Base-by-base conservation (phyloP, 2,113 vertebrate species). In the Bos indicus region DNA sequence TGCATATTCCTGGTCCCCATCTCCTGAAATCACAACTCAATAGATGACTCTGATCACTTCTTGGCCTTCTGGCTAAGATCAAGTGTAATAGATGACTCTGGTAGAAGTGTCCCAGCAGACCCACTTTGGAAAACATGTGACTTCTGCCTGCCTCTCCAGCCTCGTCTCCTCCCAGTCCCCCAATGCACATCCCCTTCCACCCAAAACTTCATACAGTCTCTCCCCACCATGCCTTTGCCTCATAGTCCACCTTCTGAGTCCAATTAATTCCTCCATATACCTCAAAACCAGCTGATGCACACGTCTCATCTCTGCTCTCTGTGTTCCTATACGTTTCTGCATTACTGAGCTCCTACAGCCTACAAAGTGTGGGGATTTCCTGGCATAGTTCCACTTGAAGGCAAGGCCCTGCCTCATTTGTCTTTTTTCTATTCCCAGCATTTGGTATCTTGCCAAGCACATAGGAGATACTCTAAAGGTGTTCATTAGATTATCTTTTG, bases 101-200 rank as follows among this genome's bases (percentile, higher is more conserved):
- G 9, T 57, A 21, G 40, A 91, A 59, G 15, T n/a, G 25, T 26
- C 4, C 80, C 36, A 43, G 1, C 26, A 85, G 60, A 56, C 33
- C 15, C 36, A 21, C 28, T 64, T 57, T 77, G 54, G 21, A 93
- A 95, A 95, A 59, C 33, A 12, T 25, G 23, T 16, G 8, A 8
- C 74, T 60, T 84, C 48, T 56, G 21, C 26, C 64, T 56, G 11
- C 25, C 16, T 51, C 11, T 54, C 23, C 30, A 67, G 51, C 10
- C 7, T 82, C 0, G 0, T 51, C 52, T 30, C n/a, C 77, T 62
- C 25, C n/a, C 40, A 30, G 28, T 11, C 12, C 0, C 54, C 78
- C 8, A 19, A 0, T 4, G 26, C 7, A 21, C 25, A 46, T 14
- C 28, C 23, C 43, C 26, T 25, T 81, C 28, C 67, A 74, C 28